Conservation (phyloP, 2,888 invertebrate genomes). For the Protula sp. region DNA sequence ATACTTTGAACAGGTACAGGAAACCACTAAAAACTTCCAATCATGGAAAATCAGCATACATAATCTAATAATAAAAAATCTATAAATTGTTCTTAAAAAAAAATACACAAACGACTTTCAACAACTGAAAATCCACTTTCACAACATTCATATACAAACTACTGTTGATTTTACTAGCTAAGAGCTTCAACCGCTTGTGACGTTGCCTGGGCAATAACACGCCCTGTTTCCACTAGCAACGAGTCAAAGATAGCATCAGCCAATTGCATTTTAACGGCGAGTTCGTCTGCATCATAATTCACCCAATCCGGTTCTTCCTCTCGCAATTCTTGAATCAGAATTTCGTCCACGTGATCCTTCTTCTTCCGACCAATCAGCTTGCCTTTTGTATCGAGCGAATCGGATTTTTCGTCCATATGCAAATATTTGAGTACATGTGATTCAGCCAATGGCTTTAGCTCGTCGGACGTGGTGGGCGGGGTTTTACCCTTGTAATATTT, state of each 20-base stretch:
- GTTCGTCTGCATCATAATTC: conserved; percentile 68
- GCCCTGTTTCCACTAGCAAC: conserved; percentile 57
- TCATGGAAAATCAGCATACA: too few relatives aligned
- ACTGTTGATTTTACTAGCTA: too few relatives aligned
- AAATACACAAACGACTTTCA: too few relatives aligned
- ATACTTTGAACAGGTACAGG: too few relatives aligned
- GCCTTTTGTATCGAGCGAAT: conserved; percentile 22
- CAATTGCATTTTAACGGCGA: conserved; percentile 61
- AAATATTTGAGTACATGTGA: conserved; percentile 35
- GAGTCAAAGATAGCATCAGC: conserved; percentile 61
- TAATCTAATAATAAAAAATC: too few relatives aligned
- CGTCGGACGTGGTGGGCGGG: conserved; percentile 40
- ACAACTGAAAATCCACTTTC: too few relatives aligned
- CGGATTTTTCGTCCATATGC: conserved; percentile 29
- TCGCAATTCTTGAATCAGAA: conserved; percentile 66
- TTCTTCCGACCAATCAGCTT: conserved; percentile 46
- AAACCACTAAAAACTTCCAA: too few relatives aligned
- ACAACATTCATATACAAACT: too few relatives aligned
- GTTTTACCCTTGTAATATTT: conserved; percentile 34
- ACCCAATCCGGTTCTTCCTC: conserved; percentile 71
- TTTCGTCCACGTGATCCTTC: conserved; percentile 66
- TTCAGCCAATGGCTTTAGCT: conserved; percentile 38
- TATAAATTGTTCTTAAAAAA: not conserved
- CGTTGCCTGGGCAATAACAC: too few relatives aligned
- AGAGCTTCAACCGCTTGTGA: too few relatives aligned